Conservation (phyloP, 2,888 invertebrate genomes). For the Lepidocyrtinus sp. region DNA sequence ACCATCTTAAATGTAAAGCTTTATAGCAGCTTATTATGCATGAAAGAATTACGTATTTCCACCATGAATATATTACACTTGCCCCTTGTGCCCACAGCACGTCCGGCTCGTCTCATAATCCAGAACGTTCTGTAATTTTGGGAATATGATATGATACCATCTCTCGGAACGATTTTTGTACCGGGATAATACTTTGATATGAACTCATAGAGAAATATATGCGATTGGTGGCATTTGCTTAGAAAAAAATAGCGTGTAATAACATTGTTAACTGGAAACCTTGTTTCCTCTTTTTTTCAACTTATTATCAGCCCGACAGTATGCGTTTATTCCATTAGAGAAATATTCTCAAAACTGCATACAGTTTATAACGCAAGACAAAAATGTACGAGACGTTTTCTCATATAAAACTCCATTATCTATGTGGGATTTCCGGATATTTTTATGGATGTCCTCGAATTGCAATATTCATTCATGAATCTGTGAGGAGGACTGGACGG, state of each 20-base stretch:
- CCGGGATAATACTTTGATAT: neutral
- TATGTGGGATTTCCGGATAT: conserved; percentile 54
- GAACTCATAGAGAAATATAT: neutral
- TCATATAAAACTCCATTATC: conserved; percentile 29
- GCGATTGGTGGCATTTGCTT: neutral
- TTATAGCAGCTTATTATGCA: conserved; percentile 53
- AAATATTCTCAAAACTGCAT: neutral
- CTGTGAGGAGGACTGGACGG: neutral
- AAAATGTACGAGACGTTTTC: conserved; percentile 7
- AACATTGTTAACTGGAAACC: conserved; percentile 10
- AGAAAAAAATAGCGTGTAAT: neutral
- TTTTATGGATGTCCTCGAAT: conserved; percentile 16
- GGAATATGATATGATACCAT: conserved; percentile 30
- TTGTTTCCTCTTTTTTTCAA: neutral
- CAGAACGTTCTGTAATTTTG: conserved; percentile 55
- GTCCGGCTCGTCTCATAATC: conserved; percentile 59
- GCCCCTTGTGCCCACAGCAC: conserved; percentile 52
- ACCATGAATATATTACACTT: conserved; percentile 30
- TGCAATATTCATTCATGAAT: conserved; percentile 13
- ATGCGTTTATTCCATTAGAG: no score
- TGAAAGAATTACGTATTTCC: conserved; percentile 30
- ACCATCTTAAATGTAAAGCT: conserved; percentile 53
- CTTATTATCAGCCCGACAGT: neutral
- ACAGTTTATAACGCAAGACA: neutral
- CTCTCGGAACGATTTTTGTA: neutral